Base-by-base conservation (phyloP, 2,797 vertebrate genomes). In the Carcharodon carcharias region DNA sequence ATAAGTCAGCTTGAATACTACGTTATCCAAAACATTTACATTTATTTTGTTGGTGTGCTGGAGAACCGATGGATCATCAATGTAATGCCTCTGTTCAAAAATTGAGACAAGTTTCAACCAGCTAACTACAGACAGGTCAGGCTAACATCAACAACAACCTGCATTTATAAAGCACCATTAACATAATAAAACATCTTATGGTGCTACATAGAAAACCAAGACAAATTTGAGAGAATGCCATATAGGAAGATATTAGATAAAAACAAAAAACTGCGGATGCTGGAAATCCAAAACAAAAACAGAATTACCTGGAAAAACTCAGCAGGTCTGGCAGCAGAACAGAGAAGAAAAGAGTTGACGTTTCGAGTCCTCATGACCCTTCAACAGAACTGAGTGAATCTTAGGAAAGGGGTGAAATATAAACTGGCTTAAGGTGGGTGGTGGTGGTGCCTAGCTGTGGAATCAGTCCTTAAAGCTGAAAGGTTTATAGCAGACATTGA, bases 81-180 rank as follows among this genome's bases (percentile, higher is more conserved):
- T n/a, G 92, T 97, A 97, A 96, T 21, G 73, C 96, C 96, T 95
- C 91, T 94, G 45, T 50, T 50, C 45, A 50, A 50, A 50, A 50
- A 50, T 50, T 50, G 45, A 50, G 45, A 50, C 50, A 50, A 50
- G 45, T 50, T 50, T 50, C 45, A 50, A 31, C 85, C 1, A 69
- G 85, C 12, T 21, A 88, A 8, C 11, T 96, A 87, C 35, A 4
- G 21, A 5, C 8, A 9, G 31, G 28, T 91, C 28, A 35, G 56
- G 12, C 26, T 58, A 91, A 40, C 54, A 61, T 35, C 12, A 91
- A 56, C 7, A 73, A 73, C 71, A 31, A 50, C 45, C 1, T 35
- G 28, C 71, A 73, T 73, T 56, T 58, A 58, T 56, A 58, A 7
- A 31, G 87, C 50, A 56, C 28, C 54, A 58, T 89, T 89, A 58